Evolutionary conservation across 2,888 invertebrate species (phyloP).

Genomic region (Galerucella pusilla): DNA sequence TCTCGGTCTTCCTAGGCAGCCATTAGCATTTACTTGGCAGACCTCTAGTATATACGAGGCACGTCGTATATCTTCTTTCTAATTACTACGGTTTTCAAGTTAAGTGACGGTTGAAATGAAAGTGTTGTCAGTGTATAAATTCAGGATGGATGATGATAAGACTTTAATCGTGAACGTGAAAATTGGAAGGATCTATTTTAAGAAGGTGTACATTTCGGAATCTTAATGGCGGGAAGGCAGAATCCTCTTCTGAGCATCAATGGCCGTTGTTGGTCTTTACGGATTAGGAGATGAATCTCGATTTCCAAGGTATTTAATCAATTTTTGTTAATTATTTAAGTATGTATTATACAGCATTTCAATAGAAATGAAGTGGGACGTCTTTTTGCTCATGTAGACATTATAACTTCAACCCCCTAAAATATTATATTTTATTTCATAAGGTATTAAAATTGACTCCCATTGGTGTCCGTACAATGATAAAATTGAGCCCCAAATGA

Average conservation of each 20-base stretch:
- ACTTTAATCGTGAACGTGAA: conserved; percentile 12
- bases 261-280: conserved; percentile 84
- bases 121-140: conserved; percentile 28
- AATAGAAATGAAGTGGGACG: too few species aligned
- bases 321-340: background rate
- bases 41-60: conserved; percentile 10
- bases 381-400: too few species aligned
- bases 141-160: conserved; percentile 30
- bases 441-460: too few species aligned
- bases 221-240: conserved; percentile 59
- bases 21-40: conserved; percentile 14
- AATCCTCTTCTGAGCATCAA: conserved; percentile 58
- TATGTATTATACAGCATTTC: background rate
- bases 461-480: too few species aligned
- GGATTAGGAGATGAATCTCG: conserved; percentile 82
- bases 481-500: too few species aligned
- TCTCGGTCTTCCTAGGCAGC: conserved; percentile 18
- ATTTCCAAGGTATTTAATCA: conserved; percentile 57
- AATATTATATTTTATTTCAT: too few species aligned
- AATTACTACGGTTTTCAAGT: conserved; percentile 21
- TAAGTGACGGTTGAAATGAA: conserved; percentile 26
- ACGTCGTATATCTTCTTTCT: conserved; percentile 15
- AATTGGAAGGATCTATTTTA: conserved; percentile 25
- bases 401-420: too few species aligned
- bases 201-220: conserved; percentile 42